phyloP scores from a whole-genome alignment of 2,888 invertebrate genomes.

The Calameuta filiformis region DNA sequence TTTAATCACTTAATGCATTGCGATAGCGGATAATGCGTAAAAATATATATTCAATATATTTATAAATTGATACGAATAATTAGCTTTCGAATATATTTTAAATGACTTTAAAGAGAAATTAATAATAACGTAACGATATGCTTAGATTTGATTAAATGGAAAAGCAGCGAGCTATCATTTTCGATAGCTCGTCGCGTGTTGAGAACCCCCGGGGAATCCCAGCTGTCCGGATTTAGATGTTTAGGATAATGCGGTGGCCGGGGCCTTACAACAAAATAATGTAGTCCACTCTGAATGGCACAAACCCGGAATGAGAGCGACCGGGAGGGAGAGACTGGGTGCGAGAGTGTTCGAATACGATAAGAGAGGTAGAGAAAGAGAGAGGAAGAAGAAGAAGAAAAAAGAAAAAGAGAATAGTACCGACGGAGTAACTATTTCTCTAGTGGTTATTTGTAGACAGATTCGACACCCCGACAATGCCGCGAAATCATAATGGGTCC shows the following conservation, averaged over 20 bases:
- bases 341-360: conserved; percentile 6
- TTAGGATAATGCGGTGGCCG: conserved; percentile 64
- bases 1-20: neutral
- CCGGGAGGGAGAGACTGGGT: conserved; percentile 10
- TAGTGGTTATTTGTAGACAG: conserved; percentile 66
- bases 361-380: conserved; percentile 2
- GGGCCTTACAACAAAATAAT: conserved; percentile 63
- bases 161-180: neutral
- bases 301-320: conserved; percentile 45
- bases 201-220: conserved; percentile 53
- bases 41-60: neutral
- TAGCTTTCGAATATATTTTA: neutral
- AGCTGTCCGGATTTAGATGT: conserved; percentile 67
- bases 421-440: conserved; percentile 55
- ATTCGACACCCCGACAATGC: conserved; percentile 65
- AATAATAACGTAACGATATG: neutral
- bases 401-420: conserved; percentile 30
- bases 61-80: neutral
- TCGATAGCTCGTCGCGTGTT: conserved; percentile 26
- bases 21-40: neutral
- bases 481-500: conserved; percentile 60
- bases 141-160: neutral
- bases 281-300: conserved; percentile 62
- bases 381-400: conserved; percentile 13
- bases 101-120: neutral